Base-by-base conservation (phyloP, 2,113 vertebrate species). In the Calyptommatus sinebrachiatus region DNA sequence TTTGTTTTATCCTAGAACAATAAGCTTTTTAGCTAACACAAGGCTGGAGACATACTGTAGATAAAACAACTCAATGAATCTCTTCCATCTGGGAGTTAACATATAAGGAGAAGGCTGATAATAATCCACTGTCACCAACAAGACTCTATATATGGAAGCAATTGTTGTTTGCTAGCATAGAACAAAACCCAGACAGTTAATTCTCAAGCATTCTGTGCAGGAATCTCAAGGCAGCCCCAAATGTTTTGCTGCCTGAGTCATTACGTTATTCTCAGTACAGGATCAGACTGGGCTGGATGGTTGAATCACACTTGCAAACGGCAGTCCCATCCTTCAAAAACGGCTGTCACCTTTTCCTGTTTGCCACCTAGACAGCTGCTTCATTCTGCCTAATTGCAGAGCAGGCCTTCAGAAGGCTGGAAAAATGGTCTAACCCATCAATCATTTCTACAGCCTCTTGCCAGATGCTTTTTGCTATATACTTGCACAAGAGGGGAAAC, bases 21-120 rank as follows among this genome's bases (percentile, higher is more conserved):
- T 71, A 53, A 28, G 10, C 41, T 66, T 61, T n/a, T 63, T 22
- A 7, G 66, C 10, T 63, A 75, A 75, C 45, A 11, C 26, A 75
- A 31, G 45, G 29, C 60, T 45, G 31, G 29, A 14, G 29, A 41
- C 35, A 41, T 41, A 41, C 41, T 12, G 24, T 24, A 62, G 57
- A 75, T 63, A 75, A 75, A 62, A 75, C 41, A 45, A 62, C 60
- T 75, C 57, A 74, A 24, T 62, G 57, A 75, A 62, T 75, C 31
- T 45, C 62, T 62, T 75, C 60, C 2, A 45, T 62, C 73, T 75
- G 21, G 41, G 73, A 75, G 14, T 62, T 31, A 62, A 45, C 57
- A 62, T 35, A 62, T 12, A n/a, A 26, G 31, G 26, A 45, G 1
- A 62, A 41, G 7, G 45, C n/a, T 45, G 45, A 35, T 60, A 26